Evolutionary conservation across 1,140 invertebrate species (phyloP), one percentile per base, ranked within the genome.

Genomic region (Drosophila setifemur): DNA sequence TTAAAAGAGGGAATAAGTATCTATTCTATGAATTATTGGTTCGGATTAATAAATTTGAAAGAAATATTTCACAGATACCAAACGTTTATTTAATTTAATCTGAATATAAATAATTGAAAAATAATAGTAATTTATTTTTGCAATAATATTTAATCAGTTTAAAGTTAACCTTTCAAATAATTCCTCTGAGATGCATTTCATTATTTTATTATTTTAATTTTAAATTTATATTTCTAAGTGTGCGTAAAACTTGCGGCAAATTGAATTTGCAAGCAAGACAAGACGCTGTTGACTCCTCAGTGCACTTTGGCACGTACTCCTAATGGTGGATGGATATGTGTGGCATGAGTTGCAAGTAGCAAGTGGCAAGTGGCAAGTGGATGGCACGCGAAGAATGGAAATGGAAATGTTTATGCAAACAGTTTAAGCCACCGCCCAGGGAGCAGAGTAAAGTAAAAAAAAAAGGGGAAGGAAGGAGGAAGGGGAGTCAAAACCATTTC

Each of bases 231-330:
- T 37, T 25, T 25, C n/a, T 4, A 33, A 26, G 40, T 50, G 52
- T 21, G n/a, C 26, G 21, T 8, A 44, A 43, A 66, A 66, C 44
- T 74, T 82, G 72, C 42, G 14, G 48, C 37, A 76, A 83, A 85
- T 83, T 78, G 49, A 83, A 85, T 83, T 85, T 85, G 31, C 69
- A 39, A 47, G 29, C 42, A 57, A 69, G 53, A 70, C 42, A 57
- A 69, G 53, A 70, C 66, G 66, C 52, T 43, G 49, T 26, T 45
- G 29, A 70, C 67, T 53, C 68, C 72, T 31, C 69, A 57, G 63
- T 70, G 79, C 78, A 83, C 78, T 85, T 85, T 53, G 54, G 69
- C 79, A 83, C 78, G 78, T 83, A 78, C 49, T 61, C 63, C 42
- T 31, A 48, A 49, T 58, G 68, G 44, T 31, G 39, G 49, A 26